phyloP scores from a whole-genome alignment of 2,113 vertebrate genomes.

The Tachuris rubrigastra region DNA sequence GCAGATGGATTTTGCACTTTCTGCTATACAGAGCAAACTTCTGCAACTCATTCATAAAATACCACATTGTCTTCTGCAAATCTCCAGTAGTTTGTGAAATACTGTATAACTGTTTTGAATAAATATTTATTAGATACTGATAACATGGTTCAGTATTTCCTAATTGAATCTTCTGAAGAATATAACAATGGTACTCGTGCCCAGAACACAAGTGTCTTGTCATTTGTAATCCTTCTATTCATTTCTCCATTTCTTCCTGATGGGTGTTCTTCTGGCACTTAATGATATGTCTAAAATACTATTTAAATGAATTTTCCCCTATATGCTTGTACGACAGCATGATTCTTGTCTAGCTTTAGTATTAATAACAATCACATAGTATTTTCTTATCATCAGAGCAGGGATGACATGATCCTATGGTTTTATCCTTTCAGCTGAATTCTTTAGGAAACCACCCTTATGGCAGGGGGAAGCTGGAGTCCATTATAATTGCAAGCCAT shows the following conservation, averaged over 20 bases:
- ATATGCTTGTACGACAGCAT: neutral
- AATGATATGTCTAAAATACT: neutral
- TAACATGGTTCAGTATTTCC: neutral
- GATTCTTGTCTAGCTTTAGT: neutral
- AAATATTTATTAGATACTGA: conserved; percentile 1
- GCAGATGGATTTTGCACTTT: neutral
- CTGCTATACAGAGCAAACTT: neutral
- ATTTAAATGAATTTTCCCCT: neutral
- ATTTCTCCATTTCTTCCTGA: neutral
- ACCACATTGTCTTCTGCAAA: neutral
- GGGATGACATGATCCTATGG: neutral
- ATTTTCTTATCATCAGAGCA: neutral
- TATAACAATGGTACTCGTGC: neutral
- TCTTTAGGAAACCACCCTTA: neutral
- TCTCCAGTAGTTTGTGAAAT: neutral
- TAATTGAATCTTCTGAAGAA: neutral
- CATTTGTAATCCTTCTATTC: neutral
- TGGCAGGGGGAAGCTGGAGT: neutral
- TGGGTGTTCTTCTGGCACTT: neutral
- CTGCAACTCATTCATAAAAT: neutral
- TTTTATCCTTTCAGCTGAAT: neutral
- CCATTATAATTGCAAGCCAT: neutral
- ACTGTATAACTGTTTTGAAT: neutral
- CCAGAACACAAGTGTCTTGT: neutral
- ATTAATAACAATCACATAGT: neutral